Base-by-base conservation (phyloP, 2,888 invertebrate species). In the Lacanobia wlatinum region DNA sequence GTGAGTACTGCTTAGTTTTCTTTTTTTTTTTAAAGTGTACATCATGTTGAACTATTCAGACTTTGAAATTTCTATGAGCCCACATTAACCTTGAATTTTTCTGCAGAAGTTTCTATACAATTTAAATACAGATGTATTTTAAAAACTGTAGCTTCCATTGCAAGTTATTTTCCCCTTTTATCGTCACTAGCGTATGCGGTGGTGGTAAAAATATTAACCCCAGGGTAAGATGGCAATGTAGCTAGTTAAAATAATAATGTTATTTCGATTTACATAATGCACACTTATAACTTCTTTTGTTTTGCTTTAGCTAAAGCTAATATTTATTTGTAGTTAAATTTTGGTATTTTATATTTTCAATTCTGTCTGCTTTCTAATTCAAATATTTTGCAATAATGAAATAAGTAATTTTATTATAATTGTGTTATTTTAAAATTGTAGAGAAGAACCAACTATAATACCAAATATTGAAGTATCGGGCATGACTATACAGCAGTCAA, bases 401-500 rank as follows among this genome's bases (percentile, higher is more conserved):
- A 14, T 8, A 21, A 38, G 8, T 18, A 23, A 7, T 18, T 23
- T 38, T 6, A n/a, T 16, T 48, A 8, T 40, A 21, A 64, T 60
- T 60, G 18, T 66, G 18, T 66, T 56, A 34, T 70, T 56, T 61
- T 23, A 61, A 59, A 46, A 64, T 83, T 78, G 5, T 87, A 96
- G 95, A 80, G 96, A 96, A 83, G 96, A 97, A 28, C 88, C 93
- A 18, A 94, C 96, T 58, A 89, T 96, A 10, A 94, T 98, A 87
- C 98, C 99, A 18, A 97, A 96, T 76, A 96, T 99, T 82, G 99
- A 99, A 96, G 97, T 99, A 48, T 98, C 98, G n/a, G 98, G 98
- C 14, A 98, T 99, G 98, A 98, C 98, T 60, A 98, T 99, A 89
- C 97, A 98, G 28, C 99, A 99, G 91, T 99, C 99, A 0, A 98